Conservation (phyloP, 1,140 invertebrate species). For the Eubasilissa regina region DNA sequence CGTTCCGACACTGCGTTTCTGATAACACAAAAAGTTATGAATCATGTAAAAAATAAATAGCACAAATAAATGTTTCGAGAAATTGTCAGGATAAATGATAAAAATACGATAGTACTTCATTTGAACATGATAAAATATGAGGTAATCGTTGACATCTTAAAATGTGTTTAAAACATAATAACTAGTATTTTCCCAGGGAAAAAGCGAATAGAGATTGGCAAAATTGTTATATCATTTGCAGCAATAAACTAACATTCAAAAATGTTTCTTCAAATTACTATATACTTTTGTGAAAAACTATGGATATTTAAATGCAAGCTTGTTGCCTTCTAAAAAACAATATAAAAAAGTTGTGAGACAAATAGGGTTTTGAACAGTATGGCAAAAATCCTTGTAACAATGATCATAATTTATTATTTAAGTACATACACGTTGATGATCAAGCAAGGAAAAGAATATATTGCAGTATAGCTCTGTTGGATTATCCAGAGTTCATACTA, state of each 20-base stretch:
- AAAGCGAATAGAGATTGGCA: neutral
- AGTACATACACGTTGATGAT: too few relatives aligned
- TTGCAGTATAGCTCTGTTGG: too few relatives aligned
- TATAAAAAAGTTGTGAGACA: too few relatives aligned
- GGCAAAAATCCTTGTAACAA: too few relatives aligned
- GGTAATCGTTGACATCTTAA: conserved; percentile 57
- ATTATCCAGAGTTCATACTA: too few relatives aligned
- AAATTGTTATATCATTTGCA: neutral
- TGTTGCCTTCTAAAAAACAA: too few relatives aligned
- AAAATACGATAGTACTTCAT: conserved; percentile 43
- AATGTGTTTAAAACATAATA: conserved; percentile 39
- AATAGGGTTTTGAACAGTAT: too few relatives aligned
- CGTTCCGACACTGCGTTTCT: neutral
- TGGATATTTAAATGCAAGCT: too few relatives aligned
- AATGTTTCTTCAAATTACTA: conserved; percentile 14
- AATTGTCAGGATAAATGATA: neutral
- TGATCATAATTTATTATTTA: too few relatives aligned
- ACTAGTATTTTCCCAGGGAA: neutral
- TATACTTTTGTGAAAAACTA: neutral
- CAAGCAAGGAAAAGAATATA: too few relatives aligned
- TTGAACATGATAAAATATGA: conserved; percentile 55
- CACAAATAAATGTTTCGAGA: neutral
- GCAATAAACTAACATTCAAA: conserved; percentile 1
- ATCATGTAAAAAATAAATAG: neutral
- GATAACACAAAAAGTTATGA: neutral